Conservation (phyloP, 2,888 invertebrate species). For the Coronaproctus castanopsis region DNA sequence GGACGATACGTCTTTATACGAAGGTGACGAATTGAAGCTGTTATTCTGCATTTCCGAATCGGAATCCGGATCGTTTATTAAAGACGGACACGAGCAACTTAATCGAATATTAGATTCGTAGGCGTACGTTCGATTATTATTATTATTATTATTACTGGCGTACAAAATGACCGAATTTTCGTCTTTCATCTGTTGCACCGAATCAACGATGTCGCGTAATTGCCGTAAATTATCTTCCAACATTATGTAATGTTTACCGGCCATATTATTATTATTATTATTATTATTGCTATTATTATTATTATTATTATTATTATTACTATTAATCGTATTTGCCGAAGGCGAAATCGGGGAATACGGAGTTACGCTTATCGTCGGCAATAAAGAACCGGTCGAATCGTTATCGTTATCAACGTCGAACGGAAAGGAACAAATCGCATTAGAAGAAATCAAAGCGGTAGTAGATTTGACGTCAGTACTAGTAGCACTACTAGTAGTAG, state of each 20-base stretch:
- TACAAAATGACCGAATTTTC: slow-evolving; percentile 22
- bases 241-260: slow-evolving; percentile 10
- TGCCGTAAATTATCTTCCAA: slow-evolving; percentile 52
- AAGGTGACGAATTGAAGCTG: slow-evolving; percentile 32
- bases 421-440: too few relatives aligned
- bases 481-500: too few relatives aligned
- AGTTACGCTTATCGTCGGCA: slow-evolving; percentile 71
- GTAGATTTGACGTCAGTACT: too few relatives aligned
- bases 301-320: slow-evolving; percentile 24
- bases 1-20: slow-evolving; percentile 26
- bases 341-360: slow-evolving; percentile 66
- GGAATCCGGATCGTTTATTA: slow-evolving; percentile 31
- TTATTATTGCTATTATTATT: background rate
- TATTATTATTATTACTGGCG: background rate
- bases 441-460: too few relatives aligned
- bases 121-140: background rate
- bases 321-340: slow-evolving; percentile 43
- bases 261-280: slow-evolving; percentile 1
- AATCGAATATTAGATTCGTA: slow-evolving; percentile 27
- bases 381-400: slow-evolving; percentile 31
- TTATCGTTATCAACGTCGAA: too few relatives aligned
- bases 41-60: slow-evolving; percentile 31
- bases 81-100: slow-evolving; percentile 52
- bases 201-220: slow-evolving; percentile 50
- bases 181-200: slow-evolving; percentile 56